Conservation (phyloP, 1,140 invertebrate genomes). For the Pseudomyrmex flavicornis region DNA sequence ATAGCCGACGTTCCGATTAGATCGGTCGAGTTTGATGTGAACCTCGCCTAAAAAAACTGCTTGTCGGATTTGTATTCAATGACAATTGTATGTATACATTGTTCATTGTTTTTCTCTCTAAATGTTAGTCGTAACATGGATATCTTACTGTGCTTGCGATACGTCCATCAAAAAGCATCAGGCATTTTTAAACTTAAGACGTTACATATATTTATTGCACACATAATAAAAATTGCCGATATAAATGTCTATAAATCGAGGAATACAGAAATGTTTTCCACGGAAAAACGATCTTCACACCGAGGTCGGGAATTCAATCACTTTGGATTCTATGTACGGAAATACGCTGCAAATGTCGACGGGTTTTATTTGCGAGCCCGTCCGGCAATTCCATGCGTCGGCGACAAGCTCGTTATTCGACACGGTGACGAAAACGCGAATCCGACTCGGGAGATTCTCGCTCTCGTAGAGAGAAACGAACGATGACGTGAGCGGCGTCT, state of each 20-base stretch:
- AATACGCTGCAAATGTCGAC: constrained; percentile 65
- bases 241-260: background rate
- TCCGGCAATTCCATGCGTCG: constrained; percentile 70
- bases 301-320: background rate
- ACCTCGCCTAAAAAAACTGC: background rate
- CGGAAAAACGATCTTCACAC: background rate
- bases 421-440: constrained; percentile 69
- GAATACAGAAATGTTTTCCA: constrained; percentile 17
- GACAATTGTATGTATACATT: background rate
- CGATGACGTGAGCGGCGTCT: constrained; percentile 70
- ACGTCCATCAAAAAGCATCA: background rate
- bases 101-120: background rate
- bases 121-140: background rate
- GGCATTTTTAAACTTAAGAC: constrained; percentile 30
- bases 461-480: constrained; percentile 72
- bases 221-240: constrained; percentile 9
- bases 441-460: constrained; percentile 68
- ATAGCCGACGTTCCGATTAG: background rate
- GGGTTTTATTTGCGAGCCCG: constrained; percentile 69
- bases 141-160: constrained; percentile 11
- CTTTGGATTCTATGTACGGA: constrained; percentile 63
- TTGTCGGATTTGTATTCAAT: constrained; percentile 18
- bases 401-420: constrained; percentile 65
- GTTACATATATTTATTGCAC: constrained; percentile 27
- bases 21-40: constrained; percentile 3